Conservation (phyloP, 2,113 vertebrate species). For the Neogale vison region DNA sequence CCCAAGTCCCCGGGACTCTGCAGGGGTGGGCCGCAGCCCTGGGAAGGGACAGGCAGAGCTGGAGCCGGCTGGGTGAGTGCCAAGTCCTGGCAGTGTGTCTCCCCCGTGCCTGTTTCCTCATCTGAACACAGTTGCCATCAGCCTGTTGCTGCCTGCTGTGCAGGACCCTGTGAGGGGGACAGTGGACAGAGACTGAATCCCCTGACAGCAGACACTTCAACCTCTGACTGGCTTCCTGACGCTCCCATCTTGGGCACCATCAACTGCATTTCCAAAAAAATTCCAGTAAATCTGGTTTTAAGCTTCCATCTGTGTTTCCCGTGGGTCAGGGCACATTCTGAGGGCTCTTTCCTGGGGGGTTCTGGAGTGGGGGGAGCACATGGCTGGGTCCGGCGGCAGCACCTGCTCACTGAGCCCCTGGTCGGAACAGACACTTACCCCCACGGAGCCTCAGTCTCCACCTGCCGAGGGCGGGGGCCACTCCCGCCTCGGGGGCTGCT, state of each 20-base stretch:
- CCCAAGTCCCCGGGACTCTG: neutral
- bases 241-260: neutral
- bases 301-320: neutral
- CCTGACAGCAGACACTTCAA: neutral
- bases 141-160: neutral
- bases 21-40: neutral
- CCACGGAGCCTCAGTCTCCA: neutral
- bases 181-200: neutral
- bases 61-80: neutral
- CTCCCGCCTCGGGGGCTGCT: neutral
- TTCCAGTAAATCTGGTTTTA: neutral
- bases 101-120: constrained; percentile 38
- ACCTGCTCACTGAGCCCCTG: neutral
- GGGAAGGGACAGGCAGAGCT: neutral
- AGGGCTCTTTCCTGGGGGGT: neutral
- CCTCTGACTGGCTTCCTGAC: neutral
- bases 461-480: neutral
- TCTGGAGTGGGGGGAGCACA: accelerated
- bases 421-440: neutral
- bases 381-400: accelerated
- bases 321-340: accelerated
- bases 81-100: neutral
- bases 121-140: neutral
- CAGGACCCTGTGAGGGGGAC: neutral
- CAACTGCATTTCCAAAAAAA: neutral